Percentiles rank a stretch among this genome's conserved stretches.
These are phyloP conservation scores for Perognathus longimembris DNA, from an alignment of 2,113 vertebrate genomes.

Conservation along the genomic window DNA sequence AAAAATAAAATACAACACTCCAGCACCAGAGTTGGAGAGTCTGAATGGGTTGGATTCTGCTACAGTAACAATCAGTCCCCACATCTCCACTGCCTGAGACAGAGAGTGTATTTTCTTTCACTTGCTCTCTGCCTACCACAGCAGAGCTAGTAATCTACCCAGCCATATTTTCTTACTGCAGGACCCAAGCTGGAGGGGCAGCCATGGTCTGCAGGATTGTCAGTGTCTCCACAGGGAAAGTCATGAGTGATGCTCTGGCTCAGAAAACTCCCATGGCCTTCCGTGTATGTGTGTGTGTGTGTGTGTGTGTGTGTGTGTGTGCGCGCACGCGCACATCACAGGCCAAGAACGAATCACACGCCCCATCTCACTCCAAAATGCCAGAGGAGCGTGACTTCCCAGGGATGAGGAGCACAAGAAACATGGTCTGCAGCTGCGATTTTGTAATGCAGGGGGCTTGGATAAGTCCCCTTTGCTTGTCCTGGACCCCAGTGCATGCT, in stretches of 20 bases:
- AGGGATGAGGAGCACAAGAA: neutral
- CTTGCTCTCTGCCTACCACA: rapidly evolving
- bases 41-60: neutral
- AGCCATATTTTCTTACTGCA: too few relatives aligned
- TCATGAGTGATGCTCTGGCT: neutral
- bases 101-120: too few relatives aligned
- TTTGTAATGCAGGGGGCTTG: neutral
- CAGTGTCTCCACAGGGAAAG: neutral
- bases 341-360: neutral
- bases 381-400: too few relatives aligned
- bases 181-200: neutral
- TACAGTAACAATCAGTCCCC: neutral
- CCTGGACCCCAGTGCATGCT: rapidly evolving
- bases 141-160: neutral
- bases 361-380: neutral
- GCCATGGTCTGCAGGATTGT: rapidly evolving
- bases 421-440: neutral
- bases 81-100: neutral
- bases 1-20: too few relatives aligned
- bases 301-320: too few relatives aligned
- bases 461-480: neutral
- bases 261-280: neutral
- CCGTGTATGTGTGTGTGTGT: too few relatives aligned
- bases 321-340: rapidly evolving
- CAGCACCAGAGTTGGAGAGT: neutral